Evolutionary conservation across 2,797 vertebrate species (phyloP).

Genomic region (Spea hammondii): DNA sequence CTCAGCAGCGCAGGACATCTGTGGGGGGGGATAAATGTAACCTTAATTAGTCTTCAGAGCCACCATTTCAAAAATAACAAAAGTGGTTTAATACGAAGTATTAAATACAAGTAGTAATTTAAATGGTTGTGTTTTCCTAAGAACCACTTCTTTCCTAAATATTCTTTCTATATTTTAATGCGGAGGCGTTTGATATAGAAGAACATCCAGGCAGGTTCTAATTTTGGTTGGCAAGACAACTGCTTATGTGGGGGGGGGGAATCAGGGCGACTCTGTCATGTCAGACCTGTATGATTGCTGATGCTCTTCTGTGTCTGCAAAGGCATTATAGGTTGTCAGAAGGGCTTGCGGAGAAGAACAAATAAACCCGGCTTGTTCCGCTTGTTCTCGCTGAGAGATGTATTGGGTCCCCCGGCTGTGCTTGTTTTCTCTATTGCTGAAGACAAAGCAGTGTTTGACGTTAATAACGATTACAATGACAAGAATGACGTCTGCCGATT

Average conservation of each 20-base stretch:
- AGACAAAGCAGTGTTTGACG: constrained; percentile 19
- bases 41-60: too few relatives aligned
- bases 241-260: background rate
- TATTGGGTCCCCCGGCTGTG: constrained; percentile 33
- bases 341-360: constrained; percentile 27
- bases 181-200: constrained; percentile 19
- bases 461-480: constrained; percentile 19
- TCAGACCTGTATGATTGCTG: constrained; percentile 12
- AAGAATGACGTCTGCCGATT: constrained; percentile 35
- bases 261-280: constrained; percentile 33
- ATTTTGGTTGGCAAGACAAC: constrained; percentile 55
- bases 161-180: constrained; percentile 13
- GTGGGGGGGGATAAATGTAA: too few relatives aligned
- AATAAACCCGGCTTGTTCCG: constrained; percentile 7
- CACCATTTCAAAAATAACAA: too few relatives aligned
- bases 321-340: constrained; percentile 22
- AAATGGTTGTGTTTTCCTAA: too few relatives aligned
- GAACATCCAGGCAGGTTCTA: constrained; percentile 45
- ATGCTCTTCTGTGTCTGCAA: constrained; percentile 41
- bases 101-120: too few relatives aligned
- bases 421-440: background rate
- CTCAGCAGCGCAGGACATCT: too few relatives aligned
- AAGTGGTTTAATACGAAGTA: too few relatives aligned
- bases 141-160: too few relatives aligned
- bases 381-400: background rate